Base-by-base conservation (phyloP, 2,113 vertebrate species). In the Abramis brama region DNA sequence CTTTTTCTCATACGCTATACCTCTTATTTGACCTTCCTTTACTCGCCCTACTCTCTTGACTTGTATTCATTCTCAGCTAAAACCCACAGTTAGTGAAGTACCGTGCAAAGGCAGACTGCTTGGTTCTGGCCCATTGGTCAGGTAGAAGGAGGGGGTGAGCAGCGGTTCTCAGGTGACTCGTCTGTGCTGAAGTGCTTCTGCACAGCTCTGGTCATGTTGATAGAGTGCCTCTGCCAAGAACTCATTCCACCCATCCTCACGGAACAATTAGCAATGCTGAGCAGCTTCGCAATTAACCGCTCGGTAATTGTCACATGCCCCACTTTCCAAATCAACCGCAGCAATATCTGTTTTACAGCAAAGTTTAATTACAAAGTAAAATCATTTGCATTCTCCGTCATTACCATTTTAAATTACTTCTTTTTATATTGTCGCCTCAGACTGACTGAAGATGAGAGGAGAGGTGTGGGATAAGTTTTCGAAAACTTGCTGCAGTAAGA, bases 241-340 rank as follows among this genome's bases (percentile, higher is more conserved):
- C 89, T 92, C 91, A 92, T 93, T 93, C 92, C 91, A 91, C 91
- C 92, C 92, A 92, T 90, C 92, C 87, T 87, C 68, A 81, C 86
- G 86, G 91, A 94, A 93, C 94, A 94, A 95, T 95, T 95, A 94
- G 94, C 91, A 93, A 93, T 94, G 94, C 94, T 93, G 92, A 94
- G 92, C 93, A 94, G 92, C 94, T 95, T 94, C 90, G 92, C 92
- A 95, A 95, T 94, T 94, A 95, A 94, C 91, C 90, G 92, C 91
- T 90, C 92, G 91, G 90, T 94, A 95, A 95, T 93, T 94, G 94
- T 94, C 93, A 94, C 93, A 93, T 92, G 93, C 90, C 93, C 93
- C 90, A 93, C 91, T 93, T 95, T 94, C 79, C 91, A 94, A 95
- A 93, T 93, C 92, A 94, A 91, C 90, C 88, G 85, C 88, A 93